Conservation (phyloP, 1,140 invertebrate species). For the Thalassaphorura encarpata region DNA sequence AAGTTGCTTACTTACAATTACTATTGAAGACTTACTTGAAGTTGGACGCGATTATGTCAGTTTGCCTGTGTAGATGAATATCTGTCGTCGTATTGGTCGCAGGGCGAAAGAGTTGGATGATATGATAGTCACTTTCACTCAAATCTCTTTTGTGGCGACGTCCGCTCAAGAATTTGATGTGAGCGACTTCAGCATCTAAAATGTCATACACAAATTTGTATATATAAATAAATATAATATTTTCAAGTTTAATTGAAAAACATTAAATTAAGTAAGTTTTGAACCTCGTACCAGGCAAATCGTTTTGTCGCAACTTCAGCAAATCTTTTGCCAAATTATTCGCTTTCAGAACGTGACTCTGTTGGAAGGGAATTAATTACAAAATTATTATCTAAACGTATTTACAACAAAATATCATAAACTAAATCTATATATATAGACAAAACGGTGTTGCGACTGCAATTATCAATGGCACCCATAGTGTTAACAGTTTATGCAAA, state of each 20-base stretch:
- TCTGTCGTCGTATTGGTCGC: background rate
- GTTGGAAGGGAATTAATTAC: no score
- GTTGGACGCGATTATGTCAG: background rate
- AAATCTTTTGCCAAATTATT: no score
- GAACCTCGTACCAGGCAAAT: background rate
- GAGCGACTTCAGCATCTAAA: background rate
- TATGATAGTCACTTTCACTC: conserved; percentile 4
- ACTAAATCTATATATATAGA: no score
- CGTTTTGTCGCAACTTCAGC: background rate
- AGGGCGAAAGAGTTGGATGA: background rate
- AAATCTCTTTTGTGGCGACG: background rate
- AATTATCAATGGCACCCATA: no score
- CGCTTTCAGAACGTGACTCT: no score
- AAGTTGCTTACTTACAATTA: no score
- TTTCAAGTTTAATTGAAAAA: background rate
- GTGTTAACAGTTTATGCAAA: no score
- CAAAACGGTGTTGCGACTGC: no score
- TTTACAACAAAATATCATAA: no score
- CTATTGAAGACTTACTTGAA: conserved; percentile 14
- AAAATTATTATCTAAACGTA: no score
- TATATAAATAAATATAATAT: background rate
- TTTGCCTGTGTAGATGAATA: conserved; percentile 4
- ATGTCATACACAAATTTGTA: background rate
- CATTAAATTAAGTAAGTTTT: background rate
- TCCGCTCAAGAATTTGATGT: background rate